Percentiles rank a stretch among this genome's conserved stretches.
Conservation (phyloP, 2,797 vertebrate genomes). For the Fratercula arctica region DNA sequence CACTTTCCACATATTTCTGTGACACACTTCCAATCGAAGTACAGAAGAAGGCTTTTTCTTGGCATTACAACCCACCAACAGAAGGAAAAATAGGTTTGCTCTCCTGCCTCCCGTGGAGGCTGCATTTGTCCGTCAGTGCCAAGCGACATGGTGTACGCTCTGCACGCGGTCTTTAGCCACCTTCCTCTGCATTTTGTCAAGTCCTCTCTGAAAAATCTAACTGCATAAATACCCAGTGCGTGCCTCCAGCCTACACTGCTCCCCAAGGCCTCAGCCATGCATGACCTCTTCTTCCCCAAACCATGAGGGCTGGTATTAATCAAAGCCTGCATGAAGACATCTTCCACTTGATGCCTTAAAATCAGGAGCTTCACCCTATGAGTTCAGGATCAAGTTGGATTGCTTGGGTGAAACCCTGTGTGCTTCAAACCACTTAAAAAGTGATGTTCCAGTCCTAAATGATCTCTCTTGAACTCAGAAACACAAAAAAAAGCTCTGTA, state of each 20-base stretch:
- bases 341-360: background rate
- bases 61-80: background rate
- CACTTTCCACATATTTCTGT: background rate
- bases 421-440: background rate
- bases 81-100: slow-evolving; percentile 17
- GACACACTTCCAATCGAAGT: background rate
- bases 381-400: background rate
- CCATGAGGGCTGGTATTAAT: background rate
- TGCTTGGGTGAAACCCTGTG: background rate
- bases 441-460: slow-evolving; percentile 25
- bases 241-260: background rate
- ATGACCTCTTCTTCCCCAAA: background rate
- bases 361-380: background rate
- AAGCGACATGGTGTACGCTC: accelerated
- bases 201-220: background rate
- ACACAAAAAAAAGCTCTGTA: background rate
- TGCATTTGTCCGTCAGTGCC: background rate
- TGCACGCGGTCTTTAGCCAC: background rate
- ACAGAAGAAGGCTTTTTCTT: background rate
- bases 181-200: background rate
- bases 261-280: background rate
- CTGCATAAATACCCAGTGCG: background rate
- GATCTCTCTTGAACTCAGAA: slow-evolving; percentile 35
- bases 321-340: background rate
- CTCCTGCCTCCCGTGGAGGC: background rate